Base-by-base conservation (phyloP, 2,797 vertebrate genomes). In the Gymnodraco acuticeps region DNA sequence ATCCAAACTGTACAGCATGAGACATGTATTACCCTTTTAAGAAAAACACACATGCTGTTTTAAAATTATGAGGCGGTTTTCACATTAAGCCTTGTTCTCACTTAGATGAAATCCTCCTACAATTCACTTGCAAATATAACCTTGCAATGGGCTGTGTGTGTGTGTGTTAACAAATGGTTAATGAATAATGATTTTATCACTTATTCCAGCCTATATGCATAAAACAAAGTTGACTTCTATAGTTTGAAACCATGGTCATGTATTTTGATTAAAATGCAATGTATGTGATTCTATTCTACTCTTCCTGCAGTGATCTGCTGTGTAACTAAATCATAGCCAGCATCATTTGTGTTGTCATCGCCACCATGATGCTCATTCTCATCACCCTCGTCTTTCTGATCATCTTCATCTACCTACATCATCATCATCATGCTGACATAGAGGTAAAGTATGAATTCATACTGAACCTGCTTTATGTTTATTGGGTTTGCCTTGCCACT, bases 391-490 rank as follows among this genome's bases (percentile, higher is more conserved):
- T 85, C 82, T 38, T 38, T 19, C 27, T 67, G 79, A 66, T 80
- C 79, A 45, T 68, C 81, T 55, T 80, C 80, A 38, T 75, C 83
- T 27, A 59, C 80, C 83, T 17, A 75, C 84, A 56, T 78, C 70
- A 11, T 1, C 73, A 56, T 74, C 81, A 70, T 58, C 72, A 61
- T 59, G 68, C 71, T 48, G 74, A 78, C 55, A 77, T 15, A 47
- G 46, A 94, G 92, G 93, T 94, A 92, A 92, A 77, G 71, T 85
- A 19, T 70, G 10, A 12, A 69, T 48, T 16, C 8, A 11, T 23
- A 38, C 14, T 42, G 7, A 65, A 56, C 33, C 5, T 52, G 2
- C 27, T 53, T 11, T 52, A 20, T 23, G 12, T 64, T 10, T 8
- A 19, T 31, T 48, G 7, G 1, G 31, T 62, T 48, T 53, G 8